phyloP scores from a whole-genome alignment of 2,888 invertebrate species.

The Mesorhabditis sp. region DNA sequence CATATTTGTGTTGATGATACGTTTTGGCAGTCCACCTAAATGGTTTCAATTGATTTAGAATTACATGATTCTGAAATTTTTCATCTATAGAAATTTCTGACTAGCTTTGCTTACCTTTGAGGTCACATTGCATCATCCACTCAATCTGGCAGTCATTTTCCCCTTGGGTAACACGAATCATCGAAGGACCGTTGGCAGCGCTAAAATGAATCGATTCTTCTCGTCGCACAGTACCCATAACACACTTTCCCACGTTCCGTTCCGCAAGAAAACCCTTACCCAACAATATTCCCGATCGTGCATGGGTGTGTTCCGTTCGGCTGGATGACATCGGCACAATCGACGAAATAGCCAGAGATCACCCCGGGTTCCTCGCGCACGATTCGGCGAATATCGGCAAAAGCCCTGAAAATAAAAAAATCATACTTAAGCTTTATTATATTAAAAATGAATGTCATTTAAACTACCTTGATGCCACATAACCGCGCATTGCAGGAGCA shows the following conservation, averaged over 20 bases:
- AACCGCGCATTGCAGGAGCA: neutral
- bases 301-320: no score
- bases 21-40: neutral
- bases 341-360: neutral
- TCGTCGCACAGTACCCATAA: conserved; percentile 1
- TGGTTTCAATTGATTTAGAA: no score
- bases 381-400: conserved; percentile 1
- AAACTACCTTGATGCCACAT: neutral
- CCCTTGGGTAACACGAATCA: neutral
- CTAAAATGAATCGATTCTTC: neutral
- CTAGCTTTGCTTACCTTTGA: neutral
- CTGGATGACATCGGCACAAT: neutral
- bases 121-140: conserved; percentile 6
- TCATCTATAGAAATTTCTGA: no score
- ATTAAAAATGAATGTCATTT: neutral
- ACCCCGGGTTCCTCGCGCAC: neutral
- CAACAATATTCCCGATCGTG: no score
- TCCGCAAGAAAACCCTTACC: neutral
- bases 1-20: neutral
- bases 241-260: neutral
- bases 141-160: neutral
- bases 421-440: no score
- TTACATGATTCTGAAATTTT: no score
- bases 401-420: neutral
- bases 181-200: neutral